Evolutionary conservation across 2,113 vertebrate genomes (phyloP).

Genomic region (Scartelaos histophorus): DNA sequence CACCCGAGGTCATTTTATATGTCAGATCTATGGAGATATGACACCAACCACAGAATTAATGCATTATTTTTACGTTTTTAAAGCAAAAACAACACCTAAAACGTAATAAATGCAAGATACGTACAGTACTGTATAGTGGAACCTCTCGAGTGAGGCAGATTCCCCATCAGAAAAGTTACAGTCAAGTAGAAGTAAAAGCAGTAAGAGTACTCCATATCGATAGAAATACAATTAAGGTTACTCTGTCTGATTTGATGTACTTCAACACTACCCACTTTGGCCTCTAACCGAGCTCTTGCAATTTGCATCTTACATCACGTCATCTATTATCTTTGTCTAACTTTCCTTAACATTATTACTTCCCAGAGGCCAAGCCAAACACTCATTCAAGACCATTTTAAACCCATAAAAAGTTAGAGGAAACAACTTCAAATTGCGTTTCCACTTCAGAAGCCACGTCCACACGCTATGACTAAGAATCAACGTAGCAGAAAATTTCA

Average conservation of each 20-base stretch:
- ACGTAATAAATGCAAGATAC: no score
- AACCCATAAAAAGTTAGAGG: constrained; percentile 7
- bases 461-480: constrained; percentile 2
- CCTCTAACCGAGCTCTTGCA: constrained; percentile 1
- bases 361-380: constrained; percentile 43
- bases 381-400: constrained; percentile 7
- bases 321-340: constrained; percentile 14
- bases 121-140: no score
- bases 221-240: not conserved
- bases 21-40: no score
- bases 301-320: constrained; percentile 16
- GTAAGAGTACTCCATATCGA: not conserved
- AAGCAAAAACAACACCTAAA: no score
- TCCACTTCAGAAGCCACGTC: constrained; percentile 8
- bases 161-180: no score
- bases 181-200: not conserved
- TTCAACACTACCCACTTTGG: not conserved
- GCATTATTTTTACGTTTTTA: no score
- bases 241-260: not conserved
- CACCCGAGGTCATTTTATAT: no score
- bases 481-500: constrained; percentile 24
- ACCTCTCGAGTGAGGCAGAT: no score
- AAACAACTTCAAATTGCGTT: constrained; percentile 10
- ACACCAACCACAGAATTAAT: no score
- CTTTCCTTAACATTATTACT: constrained; percentile 14